A percentile compares a stretch with the other conserved stretches of the same genome.
phyloP scores from a whole-genome alignment of 2,113 vertebrate species.

The Heteronetta atricapilla region DNA sequence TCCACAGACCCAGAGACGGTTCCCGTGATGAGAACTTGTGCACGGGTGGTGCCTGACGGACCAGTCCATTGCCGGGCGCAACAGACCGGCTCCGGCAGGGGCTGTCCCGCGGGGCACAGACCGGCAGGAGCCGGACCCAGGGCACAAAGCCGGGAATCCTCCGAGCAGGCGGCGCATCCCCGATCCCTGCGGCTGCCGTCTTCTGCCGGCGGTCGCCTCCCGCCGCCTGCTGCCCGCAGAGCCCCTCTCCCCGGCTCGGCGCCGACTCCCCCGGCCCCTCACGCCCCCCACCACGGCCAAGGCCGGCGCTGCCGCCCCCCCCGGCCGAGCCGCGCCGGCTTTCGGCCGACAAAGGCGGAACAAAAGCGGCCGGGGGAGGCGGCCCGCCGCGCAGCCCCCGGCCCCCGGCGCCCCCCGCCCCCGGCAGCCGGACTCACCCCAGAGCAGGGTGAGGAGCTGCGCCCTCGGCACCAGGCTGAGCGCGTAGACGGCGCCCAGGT shows the following conservation, averaged over 20 bases:
- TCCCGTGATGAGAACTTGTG: neutral
- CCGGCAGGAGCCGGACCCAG: neutral
- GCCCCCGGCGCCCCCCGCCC: too few species aligned
- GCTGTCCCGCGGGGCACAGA: neutral
- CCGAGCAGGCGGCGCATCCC: too few species aligned
- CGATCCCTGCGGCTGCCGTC: too few species aligned
- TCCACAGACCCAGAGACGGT: neutral
- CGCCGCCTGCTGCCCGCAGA: too few species aligned
- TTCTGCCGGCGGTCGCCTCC: too few species aligned
- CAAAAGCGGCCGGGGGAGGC: neutral
- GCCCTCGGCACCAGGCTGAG: constrained; percentile 76
- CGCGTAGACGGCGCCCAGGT: constrained; percentile 76
- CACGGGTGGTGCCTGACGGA: neutral
- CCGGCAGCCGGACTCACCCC: constrained; percentile 49
- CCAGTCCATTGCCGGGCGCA: neutral
- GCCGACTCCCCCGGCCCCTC: too few species aligned
- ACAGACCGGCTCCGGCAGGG: neutral
- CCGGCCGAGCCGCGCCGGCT: too few species aligned
- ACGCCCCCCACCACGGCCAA: too few species aligned
- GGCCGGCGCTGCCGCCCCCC: too few species aligned
- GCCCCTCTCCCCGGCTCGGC: too few species aligned
- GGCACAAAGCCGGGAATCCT: too few species aligned
- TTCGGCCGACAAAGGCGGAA: neutral
- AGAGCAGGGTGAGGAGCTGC: constrained; percentile 77
- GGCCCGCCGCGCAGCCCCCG: too few species aligned